phyloP scores from a whole-genome alignment of 2,797 vertebrate species.

The Leptodactylus fallax region DNA sequence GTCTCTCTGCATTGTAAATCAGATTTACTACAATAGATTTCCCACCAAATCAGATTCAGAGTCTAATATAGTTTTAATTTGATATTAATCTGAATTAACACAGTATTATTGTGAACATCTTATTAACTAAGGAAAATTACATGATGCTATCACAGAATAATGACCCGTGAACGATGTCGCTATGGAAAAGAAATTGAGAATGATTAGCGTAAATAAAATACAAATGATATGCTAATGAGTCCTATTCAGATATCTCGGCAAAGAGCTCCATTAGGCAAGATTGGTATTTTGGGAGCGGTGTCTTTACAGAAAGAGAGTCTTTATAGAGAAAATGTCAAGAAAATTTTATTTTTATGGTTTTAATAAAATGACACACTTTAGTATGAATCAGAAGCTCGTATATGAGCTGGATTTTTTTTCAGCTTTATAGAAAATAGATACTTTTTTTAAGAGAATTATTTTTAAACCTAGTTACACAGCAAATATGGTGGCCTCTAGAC shows the following conservation, averaged over 20 bases:
- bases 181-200: conserved; percentile 47
- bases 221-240: conserved; percentile 56
- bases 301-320: neutral
- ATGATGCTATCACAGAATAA: conserved; percentile 52
- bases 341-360: neutral
- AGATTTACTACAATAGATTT: conserved; percentile 32
- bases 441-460: neutral
- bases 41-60: conserved; percentile 33
- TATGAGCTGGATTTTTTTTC: too few relatives aligned
- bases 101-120: conserved; percentile 47
- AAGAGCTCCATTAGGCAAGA: conserved; percentile 16
- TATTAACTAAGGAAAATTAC: conserved; percentile 40
- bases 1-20: neutral
- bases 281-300: neutral
- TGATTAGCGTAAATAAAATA: conserved; percentile 57
- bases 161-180: conserved; percentile 38
- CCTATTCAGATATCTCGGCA: conserved; percentile 34
- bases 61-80: conserved; percentile 51
- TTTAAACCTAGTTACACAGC: neutral
- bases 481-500: too few relatives aligned
- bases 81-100: conserved; percentile 53
- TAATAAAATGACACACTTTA: neutral
- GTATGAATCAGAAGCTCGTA: neutral
- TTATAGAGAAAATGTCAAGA: neutral
- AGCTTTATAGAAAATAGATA: neutral